Evolutionary conservation across 2,797 vertebrate genomes (phyloP).

Genomic region (Phoxinus dragarum): DNA sequence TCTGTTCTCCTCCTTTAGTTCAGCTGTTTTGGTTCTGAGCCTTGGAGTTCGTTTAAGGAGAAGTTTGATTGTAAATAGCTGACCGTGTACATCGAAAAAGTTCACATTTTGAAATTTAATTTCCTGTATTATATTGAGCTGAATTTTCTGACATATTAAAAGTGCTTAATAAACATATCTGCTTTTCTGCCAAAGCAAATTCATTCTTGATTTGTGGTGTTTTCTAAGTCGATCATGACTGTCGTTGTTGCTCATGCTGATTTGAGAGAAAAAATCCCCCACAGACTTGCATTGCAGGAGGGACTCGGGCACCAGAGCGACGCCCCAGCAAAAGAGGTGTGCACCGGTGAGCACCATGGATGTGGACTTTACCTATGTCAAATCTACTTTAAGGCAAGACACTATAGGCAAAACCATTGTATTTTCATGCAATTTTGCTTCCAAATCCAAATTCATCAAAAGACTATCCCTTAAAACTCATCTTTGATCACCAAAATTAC

Average conservation of each 20-base stretch:
- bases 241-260: background rate
- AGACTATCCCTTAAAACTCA: no score
- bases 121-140: conserved; percentile 97
- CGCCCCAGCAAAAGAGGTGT: no score
- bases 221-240: background rate
- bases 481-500: no score
- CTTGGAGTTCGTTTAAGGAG: conserved; percentile 61
- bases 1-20: conserved; percentile 74
- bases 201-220: background rate
- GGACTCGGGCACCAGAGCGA: background rate
- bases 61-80: conserved; percentile 92
- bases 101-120: conserved; percentile 90
- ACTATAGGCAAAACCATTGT: no score
- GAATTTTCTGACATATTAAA: conserved; percentile 96
- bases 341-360: no score
- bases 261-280: background rate
- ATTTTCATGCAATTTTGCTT: background rate
- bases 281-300: background rate
- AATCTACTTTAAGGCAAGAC: background rate
- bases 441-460: no score
- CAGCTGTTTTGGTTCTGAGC: conserved; percentile 66
- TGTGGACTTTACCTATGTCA: background rate
- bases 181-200: conserved; percentile 90
- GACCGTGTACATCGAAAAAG: conserved; percentile 93
- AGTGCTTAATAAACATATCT: conserved; percentile 99